Evolutionary conservation across 2,113 vertebrate genomes (phyloP), one percentile per base, ranked within the genome.

Genomic region (Thalassarche chlororhynchos): DNA sequence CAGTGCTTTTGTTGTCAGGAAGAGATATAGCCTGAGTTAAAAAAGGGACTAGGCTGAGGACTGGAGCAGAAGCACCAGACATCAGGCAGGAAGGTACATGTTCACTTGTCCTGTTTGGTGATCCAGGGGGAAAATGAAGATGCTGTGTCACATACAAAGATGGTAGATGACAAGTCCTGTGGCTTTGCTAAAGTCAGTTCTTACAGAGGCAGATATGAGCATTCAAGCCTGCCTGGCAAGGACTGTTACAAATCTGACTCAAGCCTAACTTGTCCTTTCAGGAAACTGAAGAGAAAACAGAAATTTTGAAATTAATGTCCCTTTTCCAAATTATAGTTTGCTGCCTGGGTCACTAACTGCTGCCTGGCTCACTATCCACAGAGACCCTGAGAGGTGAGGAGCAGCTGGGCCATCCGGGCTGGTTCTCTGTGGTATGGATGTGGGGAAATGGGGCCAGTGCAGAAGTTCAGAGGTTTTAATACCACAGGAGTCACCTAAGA

Each of bases 361-460:
- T 38, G 38, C 38, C 38, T 38, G 38, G 2, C 10, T 71, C 12
- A 7, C 7, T 68, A 13, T 64, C 17, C 1, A 2, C 40, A 69
- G 70, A 90, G 44, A 61, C 14, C 6, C 10, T 0, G 0, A 68
- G 31, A 28, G 18, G 26, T 40, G n/a, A 87, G 46, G 34, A 69
- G 29, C 16, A 76, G 57, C 69, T 82, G 49, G n/a, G 60, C 23
- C 20, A 40, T 29, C 40, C 4, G 6, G 34, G 17, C 26, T 76
- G 28, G 9, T 40, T 85, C 34, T 85, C 57, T 78, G 26, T 6
- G 5, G 12, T 9, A 20, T 26, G 20, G 55, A 26, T 2, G 0
- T n/a, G 19, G 54, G 28, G 38, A 89, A 92, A 57, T 0, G 2
- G 38, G 32, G 15, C 14, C 42, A 62, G 14, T 65, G 60, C 25